phyloP scores from a whole-genome alignment of 1,140 invertebrate species.

The Meloidogyne exigua region DNA sequence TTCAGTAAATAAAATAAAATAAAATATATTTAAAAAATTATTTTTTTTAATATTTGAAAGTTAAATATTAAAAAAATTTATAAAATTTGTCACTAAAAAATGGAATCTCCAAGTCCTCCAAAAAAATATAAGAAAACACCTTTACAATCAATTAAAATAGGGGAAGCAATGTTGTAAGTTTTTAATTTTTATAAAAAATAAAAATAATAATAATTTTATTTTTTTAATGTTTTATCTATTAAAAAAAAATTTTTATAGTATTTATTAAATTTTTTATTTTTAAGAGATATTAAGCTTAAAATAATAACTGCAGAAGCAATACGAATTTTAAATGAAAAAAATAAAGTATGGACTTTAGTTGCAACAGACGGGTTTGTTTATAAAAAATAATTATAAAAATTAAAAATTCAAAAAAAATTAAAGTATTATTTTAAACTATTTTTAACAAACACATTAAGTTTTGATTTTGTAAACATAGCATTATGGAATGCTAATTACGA shows the following conservation, averaged over 20 bases:
- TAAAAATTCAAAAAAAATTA: no score
- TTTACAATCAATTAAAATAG: neutral
- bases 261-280: neutral
- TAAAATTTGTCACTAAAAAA: no score
- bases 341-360: neutral
- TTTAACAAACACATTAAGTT: no score
- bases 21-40: no score
- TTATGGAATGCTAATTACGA: slow-evolving; percentile 1
- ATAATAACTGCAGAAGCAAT: neutral
- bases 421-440: neutral
- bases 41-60: no score
- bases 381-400: no score
- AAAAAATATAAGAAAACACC: neutral
- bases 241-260: no score
- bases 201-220: no score
- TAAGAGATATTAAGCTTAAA: slow-evolving; percentile 14
- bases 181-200: neutral
- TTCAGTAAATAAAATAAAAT: no score
- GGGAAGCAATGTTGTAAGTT: slow-evolving; percentile 16
- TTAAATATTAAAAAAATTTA: no score
- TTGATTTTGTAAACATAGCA: neutral
- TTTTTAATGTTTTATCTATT: no score
- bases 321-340: neutral
- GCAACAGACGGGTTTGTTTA: neutral
- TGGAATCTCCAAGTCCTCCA: no score